Base-by-base conservation (phyloP, 2,888 invertebrate genomes). In the Onthophagus sagittarius region DNA sequence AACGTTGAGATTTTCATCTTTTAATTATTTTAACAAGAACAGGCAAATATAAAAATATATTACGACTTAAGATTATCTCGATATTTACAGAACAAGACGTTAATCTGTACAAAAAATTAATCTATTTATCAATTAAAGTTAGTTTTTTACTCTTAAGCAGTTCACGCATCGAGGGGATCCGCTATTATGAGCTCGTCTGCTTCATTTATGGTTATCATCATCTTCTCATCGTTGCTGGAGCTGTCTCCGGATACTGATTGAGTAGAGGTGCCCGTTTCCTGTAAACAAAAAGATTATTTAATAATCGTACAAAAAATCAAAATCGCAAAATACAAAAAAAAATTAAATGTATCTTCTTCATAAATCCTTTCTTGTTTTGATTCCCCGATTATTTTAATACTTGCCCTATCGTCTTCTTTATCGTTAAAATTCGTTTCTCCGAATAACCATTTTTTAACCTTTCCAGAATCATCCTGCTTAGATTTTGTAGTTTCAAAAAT, bases 241-340 rank as follows among this genome's bases (percentile, higher is more conserved):
- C 92, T 92, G 79, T 92, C 93, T 0, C 92, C 92, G 2, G 89
- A 89, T 82, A 90, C 90, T 0, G 90, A 90, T 80, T 92, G 92
- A 0, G 92, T 92, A n/a, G 92, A 92, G 71, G 92, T 91, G 64
- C 92, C 91, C 70, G 90, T 89, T 83, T 91, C 91, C 91, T 91
- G 83, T 63, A 86, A 84, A 72, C 75, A 80, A 77, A 78, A 76
- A 53, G 74, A 75, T 23, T 15, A 64, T 64, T 64, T 64, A 15
- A 64, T 4, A 14, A 63, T 23, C 23, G 3, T 23, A 23, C 3
- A 23, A 23, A 23, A 23, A 23, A 23, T 23, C 23, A 23, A 23
- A 23, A 23, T 23, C 23, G 23, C 23, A 23, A 23, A 23, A 23
- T 23, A 23, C 23, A 23, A 23, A 3, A 23, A 23, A 23, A 23